Percentiles rank a stretch among this genome's conserved stretches.
Conservation (phyloP, 2,113 vertebrate genomes). For the Prinia subflava region DNA sequence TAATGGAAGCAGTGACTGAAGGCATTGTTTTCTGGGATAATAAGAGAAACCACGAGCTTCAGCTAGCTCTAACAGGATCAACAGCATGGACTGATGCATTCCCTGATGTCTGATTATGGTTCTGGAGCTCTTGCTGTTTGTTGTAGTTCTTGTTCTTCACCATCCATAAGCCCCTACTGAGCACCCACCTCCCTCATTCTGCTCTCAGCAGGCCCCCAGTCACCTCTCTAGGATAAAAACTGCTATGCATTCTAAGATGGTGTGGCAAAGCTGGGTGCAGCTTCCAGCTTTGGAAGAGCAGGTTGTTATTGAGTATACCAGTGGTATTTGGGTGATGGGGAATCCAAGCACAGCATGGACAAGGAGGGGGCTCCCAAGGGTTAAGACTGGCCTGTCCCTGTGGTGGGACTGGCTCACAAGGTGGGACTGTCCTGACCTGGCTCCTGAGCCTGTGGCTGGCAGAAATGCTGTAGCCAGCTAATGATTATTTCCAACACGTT, state of each 20-base stretch:
- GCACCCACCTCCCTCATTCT: background rate
- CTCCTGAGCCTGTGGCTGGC: background rate
- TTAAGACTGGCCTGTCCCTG: background rate
- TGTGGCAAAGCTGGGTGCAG: background rate
- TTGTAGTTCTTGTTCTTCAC: background rate
- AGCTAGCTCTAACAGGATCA: background rate
- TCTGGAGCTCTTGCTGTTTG: background rate
- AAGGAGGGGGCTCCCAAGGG: background rate
- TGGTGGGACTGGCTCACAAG: background rate
- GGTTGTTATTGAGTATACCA: background rate
- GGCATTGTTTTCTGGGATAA: conserved; percentile 3
- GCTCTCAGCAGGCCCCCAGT: background rate
- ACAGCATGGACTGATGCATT: background rate
- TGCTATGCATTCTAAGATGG: background rate
- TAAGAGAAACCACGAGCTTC: background rate
- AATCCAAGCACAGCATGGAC: background rate
- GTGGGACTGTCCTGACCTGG: background rate
- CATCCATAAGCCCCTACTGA: background rate
- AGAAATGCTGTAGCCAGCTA: background rate
- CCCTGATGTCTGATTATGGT: background rate
- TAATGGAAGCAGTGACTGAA: conserved; percentile 9
- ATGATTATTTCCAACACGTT: background rate
- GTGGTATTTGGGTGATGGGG: background rate
- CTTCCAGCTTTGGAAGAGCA: background rate
- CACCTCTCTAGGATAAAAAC: background rate